Conservation (phyloP, 2,113 vertebrate genomes). For the Solea solea region DNA sequence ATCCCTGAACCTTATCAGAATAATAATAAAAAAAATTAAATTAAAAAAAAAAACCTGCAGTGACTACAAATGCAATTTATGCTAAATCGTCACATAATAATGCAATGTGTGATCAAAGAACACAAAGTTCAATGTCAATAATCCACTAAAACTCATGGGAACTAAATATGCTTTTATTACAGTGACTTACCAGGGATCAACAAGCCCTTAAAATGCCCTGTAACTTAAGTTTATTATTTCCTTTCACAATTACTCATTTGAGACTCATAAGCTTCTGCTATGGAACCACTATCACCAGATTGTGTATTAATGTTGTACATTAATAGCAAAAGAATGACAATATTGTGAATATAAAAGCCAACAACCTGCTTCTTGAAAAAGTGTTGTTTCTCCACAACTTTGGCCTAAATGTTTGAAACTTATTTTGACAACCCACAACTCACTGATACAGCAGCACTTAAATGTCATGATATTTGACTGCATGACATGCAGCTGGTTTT, state of each 20-base stretch:
- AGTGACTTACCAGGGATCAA: not conserved
- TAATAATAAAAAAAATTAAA: not conserved
- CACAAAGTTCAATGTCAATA: not conserved
- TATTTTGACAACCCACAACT: too few species aligned
- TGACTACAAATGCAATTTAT: not conserved
- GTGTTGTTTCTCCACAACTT: too few species aligned
- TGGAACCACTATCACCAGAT: not conserved
- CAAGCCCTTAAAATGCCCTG: not conserved
- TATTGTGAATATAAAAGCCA: too few species aligned
- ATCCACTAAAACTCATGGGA: not conserved
- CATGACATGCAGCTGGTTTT: too few species aligned
- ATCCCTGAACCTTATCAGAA: not conserved
- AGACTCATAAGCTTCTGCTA: not conserved
- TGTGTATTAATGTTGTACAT: not conserved
- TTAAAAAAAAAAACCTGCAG: not conserved
- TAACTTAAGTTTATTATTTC: not conserved
- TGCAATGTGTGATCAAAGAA: not conserved
- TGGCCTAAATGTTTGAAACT: too few species aligned
- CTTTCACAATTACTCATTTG: not conserved
- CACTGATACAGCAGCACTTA: too few species aligned
- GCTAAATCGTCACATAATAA: not conserved
- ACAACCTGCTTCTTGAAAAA: too few species aligned
- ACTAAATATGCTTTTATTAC: not conserved
- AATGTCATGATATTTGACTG: too few species aligned
- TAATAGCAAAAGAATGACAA: not conserved